Evolutionary conservation across 2,113 vertebrate species (phyloP).

Genomic region (Emberiza fucata): DNA sequence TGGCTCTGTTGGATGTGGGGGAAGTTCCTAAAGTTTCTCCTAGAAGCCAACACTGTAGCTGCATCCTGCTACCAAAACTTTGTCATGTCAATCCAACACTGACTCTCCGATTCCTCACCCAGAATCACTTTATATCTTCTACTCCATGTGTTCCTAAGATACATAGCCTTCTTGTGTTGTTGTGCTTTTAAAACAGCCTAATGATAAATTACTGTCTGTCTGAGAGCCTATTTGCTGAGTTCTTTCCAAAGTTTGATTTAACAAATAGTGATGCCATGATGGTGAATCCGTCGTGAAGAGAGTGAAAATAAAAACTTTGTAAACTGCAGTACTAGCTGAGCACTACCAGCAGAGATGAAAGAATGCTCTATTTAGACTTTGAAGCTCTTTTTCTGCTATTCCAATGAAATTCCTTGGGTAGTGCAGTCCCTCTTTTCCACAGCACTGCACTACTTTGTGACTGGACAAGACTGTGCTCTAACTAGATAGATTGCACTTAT

Average conservation of each 20-base stretch:
- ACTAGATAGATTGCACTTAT: not conserved
- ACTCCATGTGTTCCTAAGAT: not conserved
- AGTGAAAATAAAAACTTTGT: not conserved
- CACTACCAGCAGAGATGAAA: not conserved
- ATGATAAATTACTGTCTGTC: not conserved
- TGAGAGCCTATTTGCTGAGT: not conserved
- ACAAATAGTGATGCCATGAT: not conserved
- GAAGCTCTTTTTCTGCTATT: not conserved
- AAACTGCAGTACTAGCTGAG: not conserved
- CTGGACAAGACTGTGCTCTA: not conserved
- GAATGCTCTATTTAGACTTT: not conserved
- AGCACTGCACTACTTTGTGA: not conserved
- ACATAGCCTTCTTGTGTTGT: not conserved
- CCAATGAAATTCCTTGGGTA: not conserved
- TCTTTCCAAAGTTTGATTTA: not conserved
- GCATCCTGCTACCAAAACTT: not conserved
- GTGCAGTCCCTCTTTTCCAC: not conserved
- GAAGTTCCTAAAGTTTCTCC: not conserved
- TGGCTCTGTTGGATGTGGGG: not conserved
- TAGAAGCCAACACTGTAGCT: not conserved
- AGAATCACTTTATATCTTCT: not conserved
- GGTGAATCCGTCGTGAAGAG: not conserved
- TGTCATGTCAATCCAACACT: not conserved
- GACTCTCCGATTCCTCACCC: not conserved
- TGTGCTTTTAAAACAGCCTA: not conserved